A percentile compares a stretch with the other conserved stretches of the same genome.
These are phyloP conservation scores for Cecidostiba fungosa DNA, from an alignment of 2,888 invertebrate genomes.

Conservation along the genomic window DNA sequence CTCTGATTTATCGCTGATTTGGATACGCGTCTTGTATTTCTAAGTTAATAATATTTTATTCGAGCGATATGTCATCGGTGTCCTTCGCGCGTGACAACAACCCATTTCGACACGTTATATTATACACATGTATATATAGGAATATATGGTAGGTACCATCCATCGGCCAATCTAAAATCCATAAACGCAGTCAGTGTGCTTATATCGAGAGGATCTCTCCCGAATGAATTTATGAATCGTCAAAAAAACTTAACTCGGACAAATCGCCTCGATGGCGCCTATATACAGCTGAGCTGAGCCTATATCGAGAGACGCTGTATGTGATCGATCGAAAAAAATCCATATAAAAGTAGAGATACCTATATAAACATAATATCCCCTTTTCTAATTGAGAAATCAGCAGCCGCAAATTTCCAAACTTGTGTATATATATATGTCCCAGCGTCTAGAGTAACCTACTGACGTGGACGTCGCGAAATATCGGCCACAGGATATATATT, in stretches of 20 bases:
- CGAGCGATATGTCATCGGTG: slow-evolving; percentile 17
- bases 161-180: slow-evolving; percentile 3
- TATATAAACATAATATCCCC: neutral
- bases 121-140: neutral
- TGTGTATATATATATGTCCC: neutral
- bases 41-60: slow-evolving; percentile 25
- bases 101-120: neutral
- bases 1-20: slow-evolving; percentile 24
- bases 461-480: neutral
- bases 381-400: neutral
- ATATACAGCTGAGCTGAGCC: neutral
- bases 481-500: neutral
- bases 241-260: slow-evolving; percentile 39
- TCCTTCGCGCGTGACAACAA: neutral
- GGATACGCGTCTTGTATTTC: neutral
- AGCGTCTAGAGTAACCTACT: neutral
- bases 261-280: slow-evolving; percentile 20
- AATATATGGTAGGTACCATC: neutral
- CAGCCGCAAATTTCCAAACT: neutral
- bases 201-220: neutral
- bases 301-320: neutral
- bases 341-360: too few relatives aligned
- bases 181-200: neutral
- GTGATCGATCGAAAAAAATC: neutral
- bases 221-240: slow-evolving; percentile 47